Base-by-base conservation (phyloP, 92 coral and sea anemone genomes). In the Scolanthus callimorphus region DNA sequence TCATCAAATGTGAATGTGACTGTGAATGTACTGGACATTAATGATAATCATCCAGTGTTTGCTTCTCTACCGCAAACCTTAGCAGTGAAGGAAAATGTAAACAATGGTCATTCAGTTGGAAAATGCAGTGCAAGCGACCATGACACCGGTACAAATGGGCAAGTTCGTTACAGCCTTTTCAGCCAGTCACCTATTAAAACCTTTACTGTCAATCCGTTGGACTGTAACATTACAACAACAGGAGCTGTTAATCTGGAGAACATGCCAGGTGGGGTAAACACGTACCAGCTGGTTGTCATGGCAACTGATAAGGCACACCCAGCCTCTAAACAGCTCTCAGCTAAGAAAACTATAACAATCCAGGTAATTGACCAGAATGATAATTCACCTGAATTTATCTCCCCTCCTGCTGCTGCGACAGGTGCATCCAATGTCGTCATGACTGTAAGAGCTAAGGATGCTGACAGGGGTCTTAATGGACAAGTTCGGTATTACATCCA, bases 31-130 rank as follows among this genome's bases (percentile, higher is more conserved):
- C 21, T 80, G 10, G 95, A 94, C 54, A 83, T 61, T 10, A 94
- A 94, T 59, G 99, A 94, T 56, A 84, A 77, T 55, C 49, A 79
- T 31, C 99, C 99, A 6, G 56, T 65, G 29, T 94, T 94, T 60
- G 29, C 51, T n/a, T 43, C 62, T 13, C 44, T 71, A 22, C 73
- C 76, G 15, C 29, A 34, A 51, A 46, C 59, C 11, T 31, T 94
- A 21, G 55, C 57, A 28, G 61, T 94, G 48, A 58, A 31, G 20
- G 99, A 94, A 51, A 81, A 89, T 67, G 60, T 72, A 20, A 78
- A 80, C 1, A 20, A 27, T 23, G 90, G 88, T 9, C 44, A 85
- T 45, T 56, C 28, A 39, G 56, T 94, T 57, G 96, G 90, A 1
- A 78, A 41, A 41, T 94, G 99, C 50, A 29, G 71, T 13, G 99